A percentile compares a stretch with the other conserved stretches of the same genome.
Evolutionary conservation across 2,113 vertebrate species (phyloP).

Genomic region (Odobenus rosmarus): DNA sequence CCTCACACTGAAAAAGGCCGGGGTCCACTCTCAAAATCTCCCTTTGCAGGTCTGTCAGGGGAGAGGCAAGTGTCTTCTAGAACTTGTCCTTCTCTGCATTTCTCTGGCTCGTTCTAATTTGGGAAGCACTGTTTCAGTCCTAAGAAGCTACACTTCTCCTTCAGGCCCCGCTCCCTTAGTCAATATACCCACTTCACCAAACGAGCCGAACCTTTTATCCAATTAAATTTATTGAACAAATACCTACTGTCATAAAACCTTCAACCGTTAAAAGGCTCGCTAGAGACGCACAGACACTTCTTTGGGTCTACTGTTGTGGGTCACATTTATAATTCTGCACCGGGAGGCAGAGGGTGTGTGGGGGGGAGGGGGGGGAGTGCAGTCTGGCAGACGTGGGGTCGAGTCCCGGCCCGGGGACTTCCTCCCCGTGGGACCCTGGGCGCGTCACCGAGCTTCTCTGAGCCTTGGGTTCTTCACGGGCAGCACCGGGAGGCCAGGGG

Average conservation of each 20-base stretch:
- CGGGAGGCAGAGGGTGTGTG: too few relatives aligned
- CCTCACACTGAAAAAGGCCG: neutral
- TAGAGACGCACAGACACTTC: neutral
- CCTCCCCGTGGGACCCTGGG: neutral
- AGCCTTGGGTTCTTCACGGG: neutral
- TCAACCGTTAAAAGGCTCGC: neutral
- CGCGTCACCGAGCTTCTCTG: neutral
- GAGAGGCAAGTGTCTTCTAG: neutral
- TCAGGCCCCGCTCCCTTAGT: neutral
- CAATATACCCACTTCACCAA: neutral
- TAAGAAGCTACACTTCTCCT: neutral
- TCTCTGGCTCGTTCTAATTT: neutral
- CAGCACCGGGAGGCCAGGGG: accelerated
- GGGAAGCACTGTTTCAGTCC: neutral
- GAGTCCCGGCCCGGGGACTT: neutral
- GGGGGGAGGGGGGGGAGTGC: accelerated
- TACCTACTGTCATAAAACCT: neutral
- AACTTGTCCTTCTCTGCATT: neutral
- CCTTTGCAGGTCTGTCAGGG: neutral
- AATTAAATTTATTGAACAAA: neutral
- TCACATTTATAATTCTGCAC: neutral
- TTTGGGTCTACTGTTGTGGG: neutral
- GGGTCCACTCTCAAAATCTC: neutral
- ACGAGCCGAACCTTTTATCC: neutral
- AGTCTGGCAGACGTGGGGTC: too few relatives aligned